Evolutionary conservation across 2,888 invertebrate genomes (phyloP).

Genomic region (Himalopsyche japonica): DNA sequence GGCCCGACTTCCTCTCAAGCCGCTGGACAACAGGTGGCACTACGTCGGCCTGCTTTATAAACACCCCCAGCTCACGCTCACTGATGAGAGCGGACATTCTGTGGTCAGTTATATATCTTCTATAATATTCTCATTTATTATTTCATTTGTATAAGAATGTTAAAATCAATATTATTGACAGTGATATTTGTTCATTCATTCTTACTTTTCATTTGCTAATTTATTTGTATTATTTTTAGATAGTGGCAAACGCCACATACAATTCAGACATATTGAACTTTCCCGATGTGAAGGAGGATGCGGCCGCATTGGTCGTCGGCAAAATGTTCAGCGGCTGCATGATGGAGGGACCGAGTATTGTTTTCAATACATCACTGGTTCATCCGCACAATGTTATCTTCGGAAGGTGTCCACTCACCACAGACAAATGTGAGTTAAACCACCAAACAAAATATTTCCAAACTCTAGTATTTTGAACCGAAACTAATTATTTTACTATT

Average conservation of each 20-base stretch:
- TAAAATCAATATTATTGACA: too few relatives aligned
- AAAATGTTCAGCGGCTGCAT: constrained; percentile 83
- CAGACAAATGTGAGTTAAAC: constrained; percentile 66
- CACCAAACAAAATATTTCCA: neutral
- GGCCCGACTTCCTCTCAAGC: constrained; percentile 67
- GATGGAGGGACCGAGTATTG: constrained; percentile 83
- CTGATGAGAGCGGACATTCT: constrained; percentile 37
- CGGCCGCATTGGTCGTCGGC: constrained; percentile 76
- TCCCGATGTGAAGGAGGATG: constrained; percentile 71
- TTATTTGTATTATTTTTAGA: constrained; percentile 48
- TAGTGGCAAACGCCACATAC: constrained; percentile 78
- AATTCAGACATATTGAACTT: constrained; percentile 74
- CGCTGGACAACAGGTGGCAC: constrained; percentile 83
- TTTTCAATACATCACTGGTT: constrained; percentile 69
- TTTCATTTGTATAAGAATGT: too few relatives aligned
- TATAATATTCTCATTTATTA: neutral
- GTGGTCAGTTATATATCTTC: constrained; percentile 20
- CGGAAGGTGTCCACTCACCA: constrained; percentile 75
- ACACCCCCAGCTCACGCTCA: constrained; percentile 41
- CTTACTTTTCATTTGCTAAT: too few relatives aligned
- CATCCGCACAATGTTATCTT: constrained; percentile 71
- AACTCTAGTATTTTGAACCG: too few relatives aligned
- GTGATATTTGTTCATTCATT: too few relatives aligned
- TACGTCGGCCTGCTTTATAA: constrained; percentile 67
- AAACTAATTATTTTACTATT: too few relatives aligned